Conservation (phyloP, 2,113 vertebrate genomes). For the Sciurus niger region DNA sequence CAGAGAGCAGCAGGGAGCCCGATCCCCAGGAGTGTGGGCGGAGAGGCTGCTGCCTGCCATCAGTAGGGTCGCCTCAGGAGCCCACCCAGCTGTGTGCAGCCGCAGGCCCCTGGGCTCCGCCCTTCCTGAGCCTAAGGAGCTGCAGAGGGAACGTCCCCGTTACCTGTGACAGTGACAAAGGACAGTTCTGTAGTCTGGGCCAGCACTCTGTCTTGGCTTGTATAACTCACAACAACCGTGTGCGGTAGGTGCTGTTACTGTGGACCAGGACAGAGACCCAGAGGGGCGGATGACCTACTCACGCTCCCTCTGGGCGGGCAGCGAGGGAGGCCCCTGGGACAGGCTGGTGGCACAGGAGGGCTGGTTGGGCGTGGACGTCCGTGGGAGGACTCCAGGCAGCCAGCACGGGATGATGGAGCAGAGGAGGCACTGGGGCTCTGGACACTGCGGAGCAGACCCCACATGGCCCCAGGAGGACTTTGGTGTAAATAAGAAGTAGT, state of each 20-base stretch:
- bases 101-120: background rate
- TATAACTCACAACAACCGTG: background rate
- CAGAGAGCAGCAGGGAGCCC: background rate
- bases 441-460: background rate
- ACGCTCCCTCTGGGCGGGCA: background rate
- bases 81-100: background rate
- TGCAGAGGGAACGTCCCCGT: background rate
- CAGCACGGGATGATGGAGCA: background rate
- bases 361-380: background rate
- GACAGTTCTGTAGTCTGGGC: background rate
- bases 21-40: background rate
- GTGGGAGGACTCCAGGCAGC: background rate
- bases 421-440: background rate
- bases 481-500: background rate
- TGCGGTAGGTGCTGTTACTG: background rate
- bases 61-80: fast-evolving
- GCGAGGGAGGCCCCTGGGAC: background rate
- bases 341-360: background rate
- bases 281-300: background rate
- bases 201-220: background rate
- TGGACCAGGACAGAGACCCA: background rate
- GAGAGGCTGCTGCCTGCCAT: background rate
- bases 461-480: too few relatives aligned
- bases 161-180: background rate
- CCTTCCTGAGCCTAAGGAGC: background rate